These are phyloP conservation scores for Scytalopus superciliaris DNA, from an alignment of 2,113 vertebrate genomes.

Conservation along the genomic window DNA sequence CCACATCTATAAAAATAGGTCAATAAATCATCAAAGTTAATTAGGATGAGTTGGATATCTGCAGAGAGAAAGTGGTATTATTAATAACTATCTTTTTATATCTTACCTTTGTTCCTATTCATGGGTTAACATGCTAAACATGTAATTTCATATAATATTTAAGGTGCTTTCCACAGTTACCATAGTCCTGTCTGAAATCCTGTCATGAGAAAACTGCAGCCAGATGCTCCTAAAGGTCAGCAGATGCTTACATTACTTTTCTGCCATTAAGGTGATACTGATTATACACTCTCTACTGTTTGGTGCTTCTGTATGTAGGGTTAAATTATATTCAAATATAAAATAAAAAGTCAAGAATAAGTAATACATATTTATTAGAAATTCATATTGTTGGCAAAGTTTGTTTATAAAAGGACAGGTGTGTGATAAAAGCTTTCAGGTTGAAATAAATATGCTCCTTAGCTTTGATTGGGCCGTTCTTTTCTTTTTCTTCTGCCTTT, in stretches of 20 bases:
- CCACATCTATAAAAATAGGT: background rate
- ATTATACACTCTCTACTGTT: background rate
- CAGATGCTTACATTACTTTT: background rate
- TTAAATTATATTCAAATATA: background rate
- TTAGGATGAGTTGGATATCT: background rate
- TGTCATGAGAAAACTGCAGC: background rate
- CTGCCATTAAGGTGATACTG: background rate
- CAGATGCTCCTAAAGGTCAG: background rate
- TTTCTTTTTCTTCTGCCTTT: background rate
- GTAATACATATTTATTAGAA: background rate
- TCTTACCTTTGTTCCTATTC: background rate
- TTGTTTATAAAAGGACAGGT: constrained; percentile 29
- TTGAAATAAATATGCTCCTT: background rate
- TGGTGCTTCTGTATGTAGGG: background rate
- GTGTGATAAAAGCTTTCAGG: background rate
- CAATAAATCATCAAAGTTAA: constrained; percentile 29
- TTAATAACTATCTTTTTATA: constrained; percentile 11
- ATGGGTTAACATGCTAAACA: background rate
- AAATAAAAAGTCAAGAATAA: background rate
- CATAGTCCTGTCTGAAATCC: background rate
- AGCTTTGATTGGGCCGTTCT: background rate
- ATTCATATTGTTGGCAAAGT: background rate
- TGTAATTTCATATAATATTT: background rate
- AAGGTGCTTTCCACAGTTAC: background rate
- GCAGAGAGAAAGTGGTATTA: background rate